These are phyloP conservation scores for Drosophila pseudoobscura DNA, from an alignment of 1,140 invertebrate genomes.

Conservation along the genomic window DNA sequence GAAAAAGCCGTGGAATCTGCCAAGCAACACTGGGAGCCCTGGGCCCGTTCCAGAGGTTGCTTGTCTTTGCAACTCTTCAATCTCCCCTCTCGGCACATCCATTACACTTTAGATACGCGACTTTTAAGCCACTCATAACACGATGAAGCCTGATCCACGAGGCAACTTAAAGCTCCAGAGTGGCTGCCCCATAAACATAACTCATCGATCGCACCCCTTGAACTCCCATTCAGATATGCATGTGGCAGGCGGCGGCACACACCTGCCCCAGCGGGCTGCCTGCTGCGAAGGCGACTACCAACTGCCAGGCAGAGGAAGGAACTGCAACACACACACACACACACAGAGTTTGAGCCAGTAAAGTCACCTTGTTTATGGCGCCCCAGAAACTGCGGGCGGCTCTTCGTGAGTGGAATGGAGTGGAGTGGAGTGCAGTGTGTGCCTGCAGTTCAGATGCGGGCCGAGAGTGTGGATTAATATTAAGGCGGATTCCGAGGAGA, in stretches of 20 bases:
- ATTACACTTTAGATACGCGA: constrained; percentile 42
- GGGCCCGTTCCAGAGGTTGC: no score
- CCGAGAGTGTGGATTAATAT: constrained; percentile 54
- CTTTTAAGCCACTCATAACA: constrained; percentile 29
- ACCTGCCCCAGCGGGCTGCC: constrained; percentile 39
- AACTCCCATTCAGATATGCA: constrained; percentile 8
- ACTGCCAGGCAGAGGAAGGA: constrained; percentile 9
- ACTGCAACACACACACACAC: constrained; percentile 7
- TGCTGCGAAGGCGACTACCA: constrained; percentile 39
- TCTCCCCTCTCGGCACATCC: constrained; percentile 5
- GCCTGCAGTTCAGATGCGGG: constrained; percentile 21
- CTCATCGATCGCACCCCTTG: constrained; percentile 38
- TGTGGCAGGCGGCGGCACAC: constrained; percentile 28
- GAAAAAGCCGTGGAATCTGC: not conserved
- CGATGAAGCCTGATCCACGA: constrained; percentile 18
- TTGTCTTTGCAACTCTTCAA: constrained; percentile 1
- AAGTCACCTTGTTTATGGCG: constrained; percentile 75
- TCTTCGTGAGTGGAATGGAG: constrained; percentile 39
- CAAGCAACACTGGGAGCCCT: no score
- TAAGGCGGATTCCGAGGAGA: constrained; percentile 58
- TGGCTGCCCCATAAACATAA: constrained; percentile 40
- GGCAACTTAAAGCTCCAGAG: constrained; percentile 10
- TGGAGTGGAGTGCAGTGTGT: not conserved
- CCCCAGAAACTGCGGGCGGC: constrained; percentile 69
- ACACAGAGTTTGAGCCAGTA: constrained; percentile 57